Percentiles rank a stretch among this genome's conserved stretches.
Evolutionary conservation across 2,113 vertebrate genomes (phyloP).

Genomic region (Lycocorax pyrrhopterus): DNA sequence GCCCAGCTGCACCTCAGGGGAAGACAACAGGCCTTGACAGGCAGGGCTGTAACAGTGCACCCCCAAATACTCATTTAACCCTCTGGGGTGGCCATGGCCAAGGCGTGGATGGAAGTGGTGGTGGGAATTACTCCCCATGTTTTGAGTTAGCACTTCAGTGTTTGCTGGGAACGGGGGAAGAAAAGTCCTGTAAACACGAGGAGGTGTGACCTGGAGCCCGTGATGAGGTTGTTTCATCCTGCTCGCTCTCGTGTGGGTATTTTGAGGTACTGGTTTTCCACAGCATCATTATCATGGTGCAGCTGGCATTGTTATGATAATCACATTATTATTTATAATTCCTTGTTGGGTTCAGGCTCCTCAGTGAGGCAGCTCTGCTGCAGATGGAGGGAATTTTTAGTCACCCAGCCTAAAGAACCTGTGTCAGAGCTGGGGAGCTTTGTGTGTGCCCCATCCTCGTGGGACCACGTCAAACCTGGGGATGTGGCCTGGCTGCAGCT

Average conservation of each 20-base stretch:
- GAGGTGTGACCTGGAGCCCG: background rate
- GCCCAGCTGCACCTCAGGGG: background rate
- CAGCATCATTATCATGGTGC: background rate
- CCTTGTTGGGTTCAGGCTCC: background rate
- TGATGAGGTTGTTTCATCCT: background rate
- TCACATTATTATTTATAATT: background rate
- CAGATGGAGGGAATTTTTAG: background rate
- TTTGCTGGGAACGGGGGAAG: background rate
- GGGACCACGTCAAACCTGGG: background rate
- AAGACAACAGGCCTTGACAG: background rate
- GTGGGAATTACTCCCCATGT: background rate
- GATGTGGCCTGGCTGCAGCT: background rate
- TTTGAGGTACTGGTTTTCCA: background rate
- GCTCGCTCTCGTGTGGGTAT: background rate
- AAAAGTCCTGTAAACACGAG: background rate
- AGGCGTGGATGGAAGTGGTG: background rate
- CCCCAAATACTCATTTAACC: background rate
- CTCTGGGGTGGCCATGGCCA: accelerated
- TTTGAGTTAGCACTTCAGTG: background rate
- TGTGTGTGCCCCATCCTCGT: background rate
- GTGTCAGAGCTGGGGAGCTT: background rate
- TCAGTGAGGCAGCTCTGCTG: background rate
- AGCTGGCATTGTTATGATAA: background rate
- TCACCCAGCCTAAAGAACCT: background rate
- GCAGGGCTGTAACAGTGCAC: accelerated